Evolutionary conservation across 2,888 invertebrate genomes (phyloP), one percentile per base, ranked within the genome.

Genomic region (Tupiocoris notatus): DNA sequence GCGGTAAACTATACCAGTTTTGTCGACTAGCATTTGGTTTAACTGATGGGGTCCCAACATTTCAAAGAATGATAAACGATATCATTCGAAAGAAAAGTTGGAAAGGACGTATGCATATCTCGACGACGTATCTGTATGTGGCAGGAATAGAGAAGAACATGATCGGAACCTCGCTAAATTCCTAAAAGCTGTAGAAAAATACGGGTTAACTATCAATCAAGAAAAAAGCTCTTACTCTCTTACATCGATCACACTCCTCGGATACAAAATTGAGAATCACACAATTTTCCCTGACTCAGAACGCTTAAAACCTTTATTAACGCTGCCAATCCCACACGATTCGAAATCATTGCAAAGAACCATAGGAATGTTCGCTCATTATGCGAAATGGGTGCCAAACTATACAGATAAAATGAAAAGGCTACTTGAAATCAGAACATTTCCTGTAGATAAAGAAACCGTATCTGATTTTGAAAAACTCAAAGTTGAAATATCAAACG

Each of bases 11-110:
- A n/a, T n/a, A n/a, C 68, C 12, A 20, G 64, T 3, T 7, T 54
- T 12, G 54, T 61, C 59, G 71, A 20, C 76, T 79, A n/a, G 77
- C 79, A 7, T 79, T 79, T 66, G 78, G 80, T 3, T n/a, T n/a
- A n/a, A n/a, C n/a, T n/a, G n/a, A n/a, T n/a, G n/a, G n/a, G n/a
- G n/a, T n/a, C n/a, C n/a, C n/a, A n/a, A n/a, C n/a, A n/a, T n/a
- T n/a, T n/a, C n/a, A n/a, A n/a, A n/a, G n/a, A n/a, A n/a, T n/a
- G n/a, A n/a, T n/a, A n/a, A n/a, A n/a, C n/a, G n/a, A n/a, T n/a
- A n/a, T n/a, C 54, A 57, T 22, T n/a, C n/a, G 18, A 12, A 21
- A 17, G 23, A 67, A 75, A 24, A 56, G 7, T 23, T 75, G n/a
- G 7, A 56, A 56, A 56, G 24, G 16, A 57, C 58, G 6, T 21